Evolutionary conservation across 2,113 vertebrate species (phyloP).

Genomic region (Cavia aperea): DNA sequence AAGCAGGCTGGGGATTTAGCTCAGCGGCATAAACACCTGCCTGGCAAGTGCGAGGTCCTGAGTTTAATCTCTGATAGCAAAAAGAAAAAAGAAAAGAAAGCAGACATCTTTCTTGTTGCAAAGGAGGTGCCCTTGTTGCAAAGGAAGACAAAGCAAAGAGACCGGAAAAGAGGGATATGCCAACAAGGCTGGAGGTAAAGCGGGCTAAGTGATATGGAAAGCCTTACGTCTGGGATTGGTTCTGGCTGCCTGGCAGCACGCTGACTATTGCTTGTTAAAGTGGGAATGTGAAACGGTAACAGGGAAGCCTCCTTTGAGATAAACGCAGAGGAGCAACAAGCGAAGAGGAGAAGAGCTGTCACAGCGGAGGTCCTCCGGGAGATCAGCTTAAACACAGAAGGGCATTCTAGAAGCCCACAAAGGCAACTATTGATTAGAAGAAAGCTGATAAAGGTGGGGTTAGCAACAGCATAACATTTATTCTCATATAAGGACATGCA

Average conservation of each 20-base stretch:
- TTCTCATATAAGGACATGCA: background rate
- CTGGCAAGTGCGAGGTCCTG: too few relatives aligned
- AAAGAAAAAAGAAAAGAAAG: background rate
- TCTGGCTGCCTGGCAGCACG: background rate
- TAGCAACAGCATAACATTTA: background rate
- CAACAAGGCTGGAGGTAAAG: background rate
- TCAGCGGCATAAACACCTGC: too few relatives aligned
- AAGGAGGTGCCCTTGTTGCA: background rate
- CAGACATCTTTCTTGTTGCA: background rate
- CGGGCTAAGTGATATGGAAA: background rate
- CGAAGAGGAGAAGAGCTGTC: background rate
- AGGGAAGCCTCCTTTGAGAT: background rate
- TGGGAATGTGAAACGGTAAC: background rate
- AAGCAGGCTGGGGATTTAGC: background rate
- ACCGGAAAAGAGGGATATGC: background rate
- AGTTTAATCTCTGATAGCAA: too few relatives aligned
- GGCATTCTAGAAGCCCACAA: background rate
- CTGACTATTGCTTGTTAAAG: rapidly evolving
- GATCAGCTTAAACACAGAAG: background rate
- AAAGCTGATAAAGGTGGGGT: background rate
- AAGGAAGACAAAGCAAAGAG: background rate
- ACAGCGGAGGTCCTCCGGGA: background rate
- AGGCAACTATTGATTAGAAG: background rate
- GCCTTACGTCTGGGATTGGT: background rate
- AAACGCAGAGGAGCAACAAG: background rate